phyloP scores from a whole-genome alignment of 1,140 invertebrate genomes.

The Venustaconcha ellipsiformis region DNA sequence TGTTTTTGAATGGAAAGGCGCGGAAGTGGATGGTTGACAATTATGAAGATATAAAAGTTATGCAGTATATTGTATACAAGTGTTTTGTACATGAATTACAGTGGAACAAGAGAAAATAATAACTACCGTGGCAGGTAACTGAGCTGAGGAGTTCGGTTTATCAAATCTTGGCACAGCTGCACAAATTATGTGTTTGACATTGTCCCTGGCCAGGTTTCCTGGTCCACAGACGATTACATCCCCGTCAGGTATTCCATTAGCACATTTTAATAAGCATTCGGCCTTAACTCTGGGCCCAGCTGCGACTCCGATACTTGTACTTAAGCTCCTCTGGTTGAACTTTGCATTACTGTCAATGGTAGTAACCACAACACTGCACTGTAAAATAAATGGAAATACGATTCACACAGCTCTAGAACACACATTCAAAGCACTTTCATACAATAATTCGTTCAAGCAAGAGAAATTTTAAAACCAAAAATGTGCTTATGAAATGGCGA shows the following conservation, averaged over 20 bases:
- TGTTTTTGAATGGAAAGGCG: too few species aligned
- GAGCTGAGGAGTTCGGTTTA: slow-evolving; percentile 5
- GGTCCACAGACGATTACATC: slow-evolving; percentile 35
- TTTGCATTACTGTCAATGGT: slow-evolving; percentile 29
- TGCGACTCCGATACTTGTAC: slow-evolving; percentile 24
- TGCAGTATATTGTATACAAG: too few species aligned
- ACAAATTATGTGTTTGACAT: slow-evolving; percentile 37
- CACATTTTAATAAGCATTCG: slow-evolving; percentile 31
- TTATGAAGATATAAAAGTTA: too few species aligned
- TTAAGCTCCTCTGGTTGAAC: slow-evolving; percentile 36
- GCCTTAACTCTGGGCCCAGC: slow-evolving; percentile 34
- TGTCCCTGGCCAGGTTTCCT: slow-evolving; percentile 38
- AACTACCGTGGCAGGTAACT: not conserved
- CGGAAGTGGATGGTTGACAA: too few species aligned
- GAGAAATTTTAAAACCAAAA: too few species aligned
- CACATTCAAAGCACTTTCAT: too few species aligned
- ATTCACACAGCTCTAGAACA: too few species aligned
- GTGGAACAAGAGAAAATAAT: too few species aligned
- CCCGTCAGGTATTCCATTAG: slow-evolving; percentile 37
- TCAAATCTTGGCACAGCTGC: slow-evolving; percentile 28
- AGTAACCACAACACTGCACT: slow-evolving; percentile 50
- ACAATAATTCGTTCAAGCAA: too few species aligned
- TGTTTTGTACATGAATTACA: too few species aligned
- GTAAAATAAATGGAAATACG: not conserved
- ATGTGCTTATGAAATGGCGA: too few species aligned